Conservation (phyloP, 2,113 vertebrate genomes). For the Natator depressus region DNA sequence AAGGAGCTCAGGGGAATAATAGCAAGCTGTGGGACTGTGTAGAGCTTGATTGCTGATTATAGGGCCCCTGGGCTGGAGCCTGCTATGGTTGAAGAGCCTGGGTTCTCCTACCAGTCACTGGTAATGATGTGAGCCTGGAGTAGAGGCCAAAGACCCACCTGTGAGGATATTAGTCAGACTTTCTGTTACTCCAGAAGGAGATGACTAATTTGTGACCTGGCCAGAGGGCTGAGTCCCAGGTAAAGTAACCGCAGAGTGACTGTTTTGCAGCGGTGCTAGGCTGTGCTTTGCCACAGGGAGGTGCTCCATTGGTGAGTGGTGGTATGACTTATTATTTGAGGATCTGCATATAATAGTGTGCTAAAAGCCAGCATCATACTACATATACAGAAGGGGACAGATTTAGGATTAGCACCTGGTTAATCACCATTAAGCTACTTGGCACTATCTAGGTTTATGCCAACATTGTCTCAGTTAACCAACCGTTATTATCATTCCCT, state of each 20-base stretch:
- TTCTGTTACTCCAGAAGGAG: not conserved
- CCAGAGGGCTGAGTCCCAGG: not conserved
- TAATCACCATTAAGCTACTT: not conserved
- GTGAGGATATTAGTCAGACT: not conserved
- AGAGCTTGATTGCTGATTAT: not conserved
- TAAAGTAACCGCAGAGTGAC: no score
- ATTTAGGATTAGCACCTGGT: not conserved
- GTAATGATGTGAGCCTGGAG: not conserved
- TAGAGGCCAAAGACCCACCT: not conserved
- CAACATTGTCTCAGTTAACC: not conserved
- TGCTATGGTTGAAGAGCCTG: not conserved
- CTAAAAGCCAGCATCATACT: not conserved
- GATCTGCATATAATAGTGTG: not conserved
- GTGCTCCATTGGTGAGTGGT: not conserved
- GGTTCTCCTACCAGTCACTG: not conserved
- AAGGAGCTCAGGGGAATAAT: not conserved
- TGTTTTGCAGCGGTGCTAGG: not conserved
- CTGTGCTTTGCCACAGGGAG: not conserved
- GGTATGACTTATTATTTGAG: not conserved
- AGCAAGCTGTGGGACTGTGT: not conserved
- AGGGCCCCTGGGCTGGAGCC: not conserved
- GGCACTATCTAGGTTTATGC: not conserved
- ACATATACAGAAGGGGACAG: accelerated
- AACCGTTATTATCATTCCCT: not conserved
- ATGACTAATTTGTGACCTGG: not conserved